These are phyloP conservation scores for Allolobophora icterica DNA, from an alignment of 2,888 invertebrate species.

Conservation along the genomic window DNA sequence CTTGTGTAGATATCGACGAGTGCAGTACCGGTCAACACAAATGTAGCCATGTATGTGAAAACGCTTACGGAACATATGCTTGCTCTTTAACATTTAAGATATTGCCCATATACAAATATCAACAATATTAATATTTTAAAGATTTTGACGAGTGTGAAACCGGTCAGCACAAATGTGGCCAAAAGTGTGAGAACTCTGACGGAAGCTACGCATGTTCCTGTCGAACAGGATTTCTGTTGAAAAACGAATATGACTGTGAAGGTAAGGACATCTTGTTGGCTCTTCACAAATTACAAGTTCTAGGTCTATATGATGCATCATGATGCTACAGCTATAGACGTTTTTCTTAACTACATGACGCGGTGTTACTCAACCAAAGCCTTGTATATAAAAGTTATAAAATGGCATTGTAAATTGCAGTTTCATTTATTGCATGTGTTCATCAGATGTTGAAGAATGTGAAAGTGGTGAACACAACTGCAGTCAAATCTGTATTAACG, in stretches of 20 bases:
- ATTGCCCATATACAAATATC: too few species aligned
- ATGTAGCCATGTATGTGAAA: not conserved
- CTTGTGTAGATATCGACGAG: not conserved
- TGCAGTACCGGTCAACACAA: not conserved
- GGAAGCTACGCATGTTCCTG: not conserved
- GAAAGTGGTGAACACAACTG: slow-evolving; percentile 11
- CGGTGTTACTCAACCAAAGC: not conserved
- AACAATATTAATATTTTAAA: too few species aligned
- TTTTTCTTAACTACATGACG: not conserved
- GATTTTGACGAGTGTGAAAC: not conserved
- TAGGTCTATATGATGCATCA: too few species aligned
- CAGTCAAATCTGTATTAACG: not conserved
- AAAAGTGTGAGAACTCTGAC: not conserved
- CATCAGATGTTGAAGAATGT: not conserved
- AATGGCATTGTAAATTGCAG: not conserved
- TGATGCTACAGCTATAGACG: too few species aligned
- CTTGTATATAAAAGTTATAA: not conserved
- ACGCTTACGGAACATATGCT: not conserved
- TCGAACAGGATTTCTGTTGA: not conserved
- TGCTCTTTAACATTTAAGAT: too few species aligned
- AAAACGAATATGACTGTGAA: not conserved
- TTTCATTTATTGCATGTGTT: not conserved
- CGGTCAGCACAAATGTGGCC: not conserved
- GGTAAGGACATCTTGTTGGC: too few species aligned
- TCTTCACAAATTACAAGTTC: too few species aligned